Evolutionary conservation across 1,140 invertebrate species (phyloP), one percentile per base, ranked within the genome.

Genomic region (Pentalonia nigronervosa): DNA sequence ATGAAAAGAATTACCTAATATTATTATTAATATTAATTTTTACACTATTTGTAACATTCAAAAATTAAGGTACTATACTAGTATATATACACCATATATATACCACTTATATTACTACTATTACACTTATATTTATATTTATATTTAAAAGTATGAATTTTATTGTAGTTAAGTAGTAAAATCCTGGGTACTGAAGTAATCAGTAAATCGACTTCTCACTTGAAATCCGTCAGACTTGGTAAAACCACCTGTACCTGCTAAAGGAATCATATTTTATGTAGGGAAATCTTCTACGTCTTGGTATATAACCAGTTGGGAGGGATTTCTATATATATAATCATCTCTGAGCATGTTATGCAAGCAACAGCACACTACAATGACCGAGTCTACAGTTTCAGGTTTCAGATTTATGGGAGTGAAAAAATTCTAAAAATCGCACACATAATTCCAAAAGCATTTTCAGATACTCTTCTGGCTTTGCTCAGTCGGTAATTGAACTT

Each of bases 111-210:
- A 88, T 34, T 50, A 88, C 86, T 88, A 88, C 47, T 88, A 88
- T 88, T 88, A 88, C 47, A 88, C 47, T 88, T 50, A 50, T 88
- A 88, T 50, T 88, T 50, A 87, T 87, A 87, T 47, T 87, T 87
- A 50, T 48, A 88, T 88, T 87, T 88, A 88, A 50, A 50, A 50
- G 86, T 88, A 88, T 48, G 47, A 88, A 50, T 88, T 50, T 87
- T 97, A 94, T 87, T 48, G 86, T 87, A 48, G 86, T 48, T 87
- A 87, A 87, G 11, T 87, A 86, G 83, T 86, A 86, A 87, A 87
- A 87, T 48, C 47, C 47, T 87, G 86, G 86, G 45, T 87, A 87
- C 86, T 87, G 86, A 87, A 87, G 86, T 87, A 48, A 87, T 87
- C 86, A 87, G 86, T 87, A 87, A 87, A 87, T 87, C 86, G 30